Base-by-base conservation (phyloP, 2,888 invertebrate genomes). In the Poecilus cupreus region DNA sequence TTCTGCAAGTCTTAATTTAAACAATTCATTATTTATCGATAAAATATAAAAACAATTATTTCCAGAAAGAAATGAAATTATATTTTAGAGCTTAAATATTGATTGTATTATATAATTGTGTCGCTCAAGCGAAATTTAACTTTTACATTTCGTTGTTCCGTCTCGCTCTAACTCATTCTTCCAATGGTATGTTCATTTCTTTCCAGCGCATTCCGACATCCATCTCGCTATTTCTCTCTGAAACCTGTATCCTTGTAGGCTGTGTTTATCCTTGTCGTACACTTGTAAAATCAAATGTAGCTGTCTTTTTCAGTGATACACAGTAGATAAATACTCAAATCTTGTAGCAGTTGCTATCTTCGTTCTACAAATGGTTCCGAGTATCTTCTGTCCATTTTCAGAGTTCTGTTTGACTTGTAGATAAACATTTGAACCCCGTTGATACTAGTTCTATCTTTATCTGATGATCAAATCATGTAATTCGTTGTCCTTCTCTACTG, bases 361-460 rank as follows among this genome's bases (percentile, higher is more conserved):
- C 46, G 20, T 60, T 13, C 13, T 16, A 26, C 43, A 2, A 32
- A 77, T 22, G 37, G 26, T 20, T 13, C 57, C 1, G 20, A 5
- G 39, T 54, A 77, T 77, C 20, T 37, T 24, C 13, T 32, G 57
- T 43, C 37, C 39, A 22, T 13, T 24, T 77, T 57, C 24, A 72
- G 24, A 72, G 72, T 54, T 57, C 18, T 77, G 77, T 77, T 57
- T 57, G 32, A 43, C 39, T 57, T 60, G 60, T 60, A 78, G 78
- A 78, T 76, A 76, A 76, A 76, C 76, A 54, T 64, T 78, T 78
- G 78, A 46, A 64, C 43, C 78, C 78, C 78, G 78, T 60, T 64
- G 78, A 78, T 78, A 78, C 60, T 74, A 74, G 43, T 13, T 57
- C 78, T 64, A 64, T 78, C 78, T 46, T 60, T 78, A 78, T 78